Percentiles rank a stretch among this genome's conserved stretches.
Evolutionary conservation across 2,797 vertebrate genomes (phyloP).

Genomic region (Lithobates sylvaticus): DNA sequence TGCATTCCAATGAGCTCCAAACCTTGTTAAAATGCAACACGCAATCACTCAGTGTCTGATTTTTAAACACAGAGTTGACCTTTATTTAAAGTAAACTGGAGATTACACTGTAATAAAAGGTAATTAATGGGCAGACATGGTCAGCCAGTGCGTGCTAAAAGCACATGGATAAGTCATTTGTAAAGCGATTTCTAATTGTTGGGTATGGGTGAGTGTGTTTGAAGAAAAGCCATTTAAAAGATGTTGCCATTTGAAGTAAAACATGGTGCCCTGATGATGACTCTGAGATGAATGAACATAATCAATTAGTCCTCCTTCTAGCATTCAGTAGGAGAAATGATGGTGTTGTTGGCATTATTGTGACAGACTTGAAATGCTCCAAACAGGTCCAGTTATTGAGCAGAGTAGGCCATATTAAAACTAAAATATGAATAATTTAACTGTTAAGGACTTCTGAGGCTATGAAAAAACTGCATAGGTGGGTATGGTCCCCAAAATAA

Average conservation of each 20-base stretch:
- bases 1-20: slow-evolving; percentile 81
- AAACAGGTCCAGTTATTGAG: background rate
- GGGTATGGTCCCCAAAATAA: background rate
- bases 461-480: background rate
- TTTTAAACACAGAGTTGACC: background rate
- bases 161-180: background rate
- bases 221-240: background rate
- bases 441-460: background rate
- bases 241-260: background rate
- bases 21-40: slow-evolving; percentile 82
- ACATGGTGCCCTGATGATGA: background rate
- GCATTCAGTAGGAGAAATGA: background rate
- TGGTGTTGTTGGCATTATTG: background rate
- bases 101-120: slow-evolving; percentile 27
- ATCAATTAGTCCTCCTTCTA: background rate
- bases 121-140: background rate
- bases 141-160: background rate
- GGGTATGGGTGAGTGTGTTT: background rate
- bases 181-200: background rate
- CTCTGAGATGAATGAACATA: background rate
- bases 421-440: background rate
- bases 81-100: slow-evolving; percentile 33
- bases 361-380: background rate
- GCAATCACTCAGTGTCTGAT: slow-evolving; percentile 58
- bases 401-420: background rate